These are phyloP conservation scores for Lepilemur ruficaudatus DNA, from an alignment of 2,797 vertebrate species.

Conservation along the genomic window DNA sequence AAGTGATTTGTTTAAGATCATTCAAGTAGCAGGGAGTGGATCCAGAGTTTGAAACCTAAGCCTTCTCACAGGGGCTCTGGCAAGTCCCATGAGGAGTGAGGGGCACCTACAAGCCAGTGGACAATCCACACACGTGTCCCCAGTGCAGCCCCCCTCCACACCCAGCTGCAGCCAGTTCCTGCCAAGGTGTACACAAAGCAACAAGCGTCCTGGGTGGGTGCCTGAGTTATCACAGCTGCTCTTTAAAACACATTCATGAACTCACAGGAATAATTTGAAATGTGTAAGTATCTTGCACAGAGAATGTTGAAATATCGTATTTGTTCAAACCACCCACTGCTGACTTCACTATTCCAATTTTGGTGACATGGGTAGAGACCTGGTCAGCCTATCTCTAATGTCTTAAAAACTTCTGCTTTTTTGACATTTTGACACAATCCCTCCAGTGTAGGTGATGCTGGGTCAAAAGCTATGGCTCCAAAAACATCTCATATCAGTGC, in stretches of 20 bases:
- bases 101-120: not conserved
- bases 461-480: not conserved
- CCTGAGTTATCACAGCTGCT: not conserved
- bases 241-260: not conserved
- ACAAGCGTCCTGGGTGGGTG: not conserved
- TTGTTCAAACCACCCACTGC: not conserved
- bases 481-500: fast-evolving
- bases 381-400: not conserved
- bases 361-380: not conserved
- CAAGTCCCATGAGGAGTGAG: not conserved
- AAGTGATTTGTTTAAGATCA: not conserved
- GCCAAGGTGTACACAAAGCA: not conserved
- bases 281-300: not conserved
- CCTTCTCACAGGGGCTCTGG: not conserved
- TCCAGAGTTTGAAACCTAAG: not conserved
- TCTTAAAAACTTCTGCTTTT: not conserved
- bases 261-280: not conserved
- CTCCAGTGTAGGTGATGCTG: not conserved
- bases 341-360: not conserved
- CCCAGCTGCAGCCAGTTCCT: not conserved
- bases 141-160: fast-evolving
- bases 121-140: not conserved
- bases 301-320: not conserved
- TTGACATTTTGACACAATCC: not conserved
- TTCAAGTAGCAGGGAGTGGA: not conserved